phyloP scores from a whole-genome alignment of 2,888 invertebrate genomes.

The Eumerus sabulonum region DNA sequence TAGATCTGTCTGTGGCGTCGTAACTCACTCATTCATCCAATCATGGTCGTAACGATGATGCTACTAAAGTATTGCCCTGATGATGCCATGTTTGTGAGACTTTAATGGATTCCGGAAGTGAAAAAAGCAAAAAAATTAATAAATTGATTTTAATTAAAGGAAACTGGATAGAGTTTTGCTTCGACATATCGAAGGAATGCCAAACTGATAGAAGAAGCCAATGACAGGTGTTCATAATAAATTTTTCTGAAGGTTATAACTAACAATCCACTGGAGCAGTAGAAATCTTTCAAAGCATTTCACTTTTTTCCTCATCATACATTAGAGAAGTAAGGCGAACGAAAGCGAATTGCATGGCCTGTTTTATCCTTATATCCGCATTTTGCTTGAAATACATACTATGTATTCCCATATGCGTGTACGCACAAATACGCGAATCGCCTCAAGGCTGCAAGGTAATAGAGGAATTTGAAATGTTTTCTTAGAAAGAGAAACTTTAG shows the following conservation, averaged over 20 bases:
- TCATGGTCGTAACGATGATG: constrained; percentile 10
- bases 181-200: background rate
- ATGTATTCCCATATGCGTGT: constrained; percentile 47
- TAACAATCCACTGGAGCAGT: constrained; percentile 6
- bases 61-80: no score
- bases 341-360: constrained; percentile 66
- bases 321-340: constrained; percentile 31
- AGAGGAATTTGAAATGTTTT: constrained; percentile 62
- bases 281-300: constrained; percentile 21
- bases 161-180: constrained; percentile 3
- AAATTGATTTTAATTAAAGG: constrained; percentile 22
- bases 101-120: constrained; percentile 54
- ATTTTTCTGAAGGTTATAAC: constrained; percentile 14
- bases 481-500: constrained; percentile 63
- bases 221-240: background rate
- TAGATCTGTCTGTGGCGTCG: background rate
- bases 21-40: constrained; percentile 40
- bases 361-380: constrained; percentile 28
- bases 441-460: constrained; percentile 6
- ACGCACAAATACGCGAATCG: constrained; percentile 40
- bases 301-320: constrained; percentile 36
- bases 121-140: constrained; percentile 27
- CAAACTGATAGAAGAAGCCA: no score
- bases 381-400: constrained; percentile 51
- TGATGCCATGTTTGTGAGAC: no score